Base-by-base conservation (phyloP, 2,113 vertebrate species). In the Ceyx melanurus region DNA sequence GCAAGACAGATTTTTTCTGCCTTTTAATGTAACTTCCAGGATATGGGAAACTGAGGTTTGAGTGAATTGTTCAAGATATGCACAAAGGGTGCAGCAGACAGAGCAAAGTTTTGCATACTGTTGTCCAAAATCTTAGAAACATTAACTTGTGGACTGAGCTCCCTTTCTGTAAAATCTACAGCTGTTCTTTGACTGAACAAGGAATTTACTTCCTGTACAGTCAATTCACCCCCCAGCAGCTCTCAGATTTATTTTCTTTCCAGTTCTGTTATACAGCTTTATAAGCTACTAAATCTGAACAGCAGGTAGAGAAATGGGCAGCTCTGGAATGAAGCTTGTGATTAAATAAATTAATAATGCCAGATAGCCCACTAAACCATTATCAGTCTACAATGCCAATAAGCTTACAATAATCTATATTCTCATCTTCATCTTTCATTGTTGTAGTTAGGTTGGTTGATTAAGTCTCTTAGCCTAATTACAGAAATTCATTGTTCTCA, bases 381-480 rank as follows among this genome's bases (percentile, higher is more conserved):
- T 77, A 86, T 96, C 93, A 92, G 68, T 73, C 60, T 88, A 85
- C 84, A 91, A 72, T 29, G 82, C 88, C 83, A 97, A 89, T 61
- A 84, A 92, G 4, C 9, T 94, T 85, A 92, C 83, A 92, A 94
- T 94, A 93, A 93, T 94, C 81, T 87, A 89, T 79, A 87, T 94
- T 96, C 45, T 40, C 23, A 73, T 93, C 91, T 92, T 95, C 77
- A 70, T 87, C 81, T 95, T 94, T 93, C 82, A 92, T 94, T 92
- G 89, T 93, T 93, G 56, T 90, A 89, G 81, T 90, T 88, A 88
- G 65, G 51, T 71, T 95, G 88, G 84, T 97, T 96, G 83, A 85
- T 89, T 96, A 96, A 95, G 74, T 81, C 67, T 92, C 74, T 93
- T 94, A 95, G 86, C 67, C 54, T 82, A 97, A 97, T 97, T 96